These are phyloP conservation scores for Aphelenchoides fujianensis DNA, from an alignment of 1,140 invertebrate genomes.

Conservation along the genomic window DNA sequence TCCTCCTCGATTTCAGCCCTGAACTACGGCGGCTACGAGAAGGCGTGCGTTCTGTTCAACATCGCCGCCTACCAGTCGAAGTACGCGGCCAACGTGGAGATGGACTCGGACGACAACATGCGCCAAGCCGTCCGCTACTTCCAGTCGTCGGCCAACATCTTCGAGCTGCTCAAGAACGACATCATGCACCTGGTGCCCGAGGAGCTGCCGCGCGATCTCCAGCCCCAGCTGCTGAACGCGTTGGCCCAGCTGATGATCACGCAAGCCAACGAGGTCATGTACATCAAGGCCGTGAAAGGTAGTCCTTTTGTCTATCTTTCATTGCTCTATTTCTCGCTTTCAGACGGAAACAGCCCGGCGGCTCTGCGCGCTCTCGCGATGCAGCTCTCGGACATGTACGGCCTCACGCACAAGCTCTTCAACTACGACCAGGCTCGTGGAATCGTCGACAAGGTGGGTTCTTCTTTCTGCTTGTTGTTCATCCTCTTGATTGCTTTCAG, in stretches of 20 bases:
- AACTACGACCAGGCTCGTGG: constrained; percentile 82
- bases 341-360: constrained; percentile 69
- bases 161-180: constrained; percentile 79
- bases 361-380: constrained; percentile 10
- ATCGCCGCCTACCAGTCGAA: constrained; percentile 88
- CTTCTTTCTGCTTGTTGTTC: neutral
- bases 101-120: constrained; percentile 86
- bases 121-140: constrained; percentile 82
- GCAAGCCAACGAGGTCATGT: constrained; percentile 94
- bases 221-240: constrained; percentile 81
- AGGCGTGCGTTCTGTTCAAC: constrained; percentile 92
- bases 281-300: constrained; percentile 87
- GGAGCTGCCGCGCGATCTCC: constrained; percentile 83
- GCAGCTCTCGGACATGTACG: constrained; percentile 64
- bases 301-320: neutral
- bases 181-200: constrained; percentile 81
- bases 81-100: constrained; percentile 76
- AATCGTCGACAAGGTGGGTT: constrained; percentile 58
- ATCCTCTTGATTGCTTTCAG: constrained; percentile 30
- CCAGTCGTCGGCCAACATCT: constrained; percentile 85
- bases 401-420: constrained; percentile 66
- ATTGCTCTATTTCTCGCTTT: constrained; percentile 6
- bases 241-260: constrained; percentile 86
- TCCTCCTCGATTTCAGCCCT: too few relatives aligned
- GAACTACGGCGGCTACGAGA: constrained; percentile 73